Evolutionary conservation across 2,797 vertebrate genomes (phyloP), one percentile per base, ranked within the genome.

Genomic region (Petrocephalus sullivani): DNA sequence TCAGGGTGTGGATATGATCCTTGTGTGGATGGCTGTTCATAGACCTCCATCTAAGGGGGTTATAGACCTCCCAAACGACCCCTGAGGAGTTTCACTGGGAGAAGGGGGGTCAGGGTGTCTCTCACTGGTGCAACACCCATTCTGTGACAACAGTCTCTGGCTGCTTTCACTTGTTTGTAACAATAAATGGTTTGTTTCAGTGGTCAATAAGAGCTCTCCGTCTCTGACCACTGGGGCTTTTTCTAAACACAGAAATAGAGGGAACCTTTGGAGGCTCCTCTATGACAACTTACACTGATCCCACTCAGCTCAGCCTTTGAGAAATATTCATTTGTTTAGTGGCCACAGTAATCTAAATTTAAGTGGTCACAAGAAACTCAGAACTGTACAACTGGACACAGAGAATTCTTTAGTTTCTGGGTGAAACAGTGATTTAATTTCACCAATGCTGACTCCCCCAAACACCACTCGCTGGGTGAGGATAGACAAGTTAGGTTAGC

Each of bases 1-100:
- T 51, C 75, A n/a, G 87, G 87, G 57, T 51, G 78, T 88, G 78
- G 46, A 46, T 64, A 61, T 58, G 56, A 54, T 75, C 9, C 21
- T 87, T 87, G 51, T 75, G 46, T 54, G 10, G 61, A 8, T 54
- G 46, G 49, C 21, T 19, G 54, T 33, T 54, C 19, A 16, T 19
- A 12, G 37, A 6, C 4, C 78, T 49, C 46, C n/a, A 19, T 53
- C 21, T 67, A 3, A 67, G 56, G 37, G 75, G n/a, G 3, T 53
- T 54, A 10, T 19, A 81, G 23, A 87, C 33, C 51, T 88, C 75
- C 54, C 16, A 58, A 9, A n/a, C n/a, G 16, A 57, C 60, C 53
- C 37, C 23, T 41, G 87, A 57, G 53, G 28, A 46, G 87, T 57
- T 10, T 57, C 56, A 82, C 3, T 82, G 75, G 8, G 28, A 81